Evolutionary conservation across 2,888 invertebrate genomes (phyloP), one percentile per base, ranked within the genome.

Genomic region (Plagodis pulveraria): DNA sequence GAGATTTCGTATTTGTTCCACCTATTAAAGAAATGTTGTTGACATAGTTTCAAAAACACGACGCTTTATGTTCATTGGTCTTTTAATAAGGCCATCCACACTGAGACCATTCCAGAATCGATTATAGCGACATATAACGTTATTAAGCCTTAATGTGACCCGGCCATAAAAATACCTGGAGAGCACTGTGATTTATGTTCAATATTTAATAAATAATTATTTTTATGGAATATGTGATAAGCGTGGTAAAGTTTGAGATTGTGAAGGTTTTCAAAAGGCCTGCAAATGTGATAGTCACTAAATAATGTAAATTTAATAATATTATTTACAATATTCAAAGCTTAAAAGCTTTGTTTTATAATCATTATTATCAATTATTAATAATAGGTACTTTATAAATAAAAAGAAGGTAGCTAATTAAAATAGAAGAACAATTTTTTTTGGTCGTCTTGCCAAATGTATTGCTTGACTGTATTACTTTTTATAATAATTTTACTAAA

Each of bases 281-380:
- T 71, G 43, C 56, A 51, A 62, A 45, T 78, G 79, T 81, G 81
- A 82, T 82, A 80, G 71, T 75, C 70, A 72, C 69, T 65, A 65
- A 63, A 10, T 40, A 69, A 61, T 64, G 64, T 60, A 62, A 65
- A 58, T 69, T 59, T 46, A 66, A 67, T 57, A 55, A 66, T 49
- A 44, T 69, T 59, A 65, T 63, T 55, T 59, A 51, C n/a, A 46
- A 33, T 40, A n/a, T 44, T 44, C n/a, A 12, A 54, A 63, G 67
- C 64, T 71, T 65, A 65, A 65, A 61, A 69, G 66, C 67, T 67
- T 59, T 56, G 57, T 62, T 56, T 65, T 67, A 44, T 57, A 56
- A 59, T 68, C 69, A 58, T 56, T 50, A 69, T 69, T 66, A 67
- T 53, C 10, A 47, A 42, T 36, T 34, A 42, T 10, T 32, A 32